Base-by-base conservation (phyloP, 1,140 invertebrate genomes). In the Neodiprion lecontei region DNA sequence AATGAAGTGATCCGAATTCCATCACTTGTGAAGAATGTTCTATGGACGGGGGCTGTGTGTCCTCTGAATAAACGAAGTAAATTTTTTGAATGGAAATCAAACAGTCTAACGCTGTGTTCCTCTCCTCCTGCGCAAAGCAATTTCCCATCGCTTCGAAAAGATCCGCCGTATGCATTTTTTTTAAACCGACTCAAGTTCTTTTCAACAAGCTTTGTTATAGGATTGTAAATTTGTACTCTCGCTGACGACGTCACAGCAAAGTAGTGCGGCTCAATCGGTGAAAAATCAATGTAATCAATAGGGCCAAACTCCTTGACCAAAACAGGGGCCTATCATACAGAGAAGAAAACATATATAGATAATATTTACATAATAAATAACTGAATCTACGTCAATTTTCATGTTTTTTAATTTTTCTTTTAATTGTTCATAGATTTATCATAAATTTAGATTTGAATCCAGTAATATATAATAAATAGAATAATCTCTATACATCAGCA, bases 201-300 rank as follows among this genome's bases (percentile, higher is more conserved):
- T 1, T 92, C 91, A 0, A 95, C 93, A 74, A 95, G 88, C 88
- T 96, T 95, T 66, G 95, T 97, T 48, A 96, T 93, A 9, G 96
- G 92, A 89, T 96, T 96, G 84, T 97, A 98, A n/a, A 98, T 89
- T 90, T 98, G 96, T 80, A 98, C 94, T 84, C 95, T 90, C 9
- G 96, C 94, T 1, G 96, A 97, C 86, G 95, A 97, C 68, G 97
- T 96, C 8, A 97, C 94, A 12, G 96, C 96, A 90, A 97, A 96
- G 84, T 95, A 93, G 89, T 97, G 91, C 1, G 96, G 96, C 81
- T 96, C 93, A 14, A 93, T 89, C 9, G 95, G 95, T 80, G 95
- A 96, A 84, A 98, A 97, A 84, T 98, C 94, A 71, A 99, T 92
- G 81, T 95, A 95, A 84, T 97, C 96, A 49, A 98, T 95, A 0